A percentile compares a stretch with the other conserved stretches of the same genome.
Conservation (phyloP, 1,140 invertebrate genomes). For the Drosophila bifasciata region DNA sequence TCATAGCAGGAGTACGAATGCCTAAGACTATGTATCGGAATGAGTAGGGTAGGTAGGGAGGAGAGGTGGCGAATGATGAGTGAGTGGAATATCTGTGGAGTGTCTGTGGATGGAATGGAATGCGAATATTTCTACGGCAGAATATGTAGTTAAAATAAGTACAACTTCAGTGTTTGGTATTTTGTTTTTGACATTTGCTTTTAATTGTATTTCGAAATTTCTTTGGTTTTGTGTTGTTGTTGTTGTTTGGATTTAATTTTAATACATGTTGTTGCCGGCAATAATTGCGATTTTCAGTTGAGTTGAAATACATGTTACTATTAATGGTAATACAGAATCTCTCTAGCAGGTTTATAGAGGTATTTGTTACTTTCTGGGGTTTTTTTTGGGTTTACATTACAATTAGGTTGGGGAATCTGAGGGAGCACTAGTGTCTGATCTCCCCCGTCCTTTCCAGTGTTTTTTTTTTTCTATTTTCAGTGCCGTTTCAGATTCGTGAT, state of each 20-base stretch:
- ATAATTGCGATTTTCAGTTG: constrained; percentile 71
- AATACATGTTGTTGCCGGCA: constrained; percentile 80
- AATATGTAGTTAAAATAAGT: constrained; percentile 61
- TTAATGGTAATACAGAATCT: constrained; percentile 26
- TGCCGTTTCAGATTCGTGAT: constrained; percentile 20
- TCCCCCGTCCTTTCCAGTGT: not conserved
- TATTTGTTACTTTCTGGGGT: constrained; percentile 52
- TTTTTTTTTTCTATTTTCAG: constrained; percentile 32
- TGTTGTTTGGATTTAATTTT: constrained; percentile 18
- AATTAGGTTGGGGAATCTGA: constrained; percentile 41
- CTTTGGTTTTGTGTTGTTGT: constrained; percentile 42
- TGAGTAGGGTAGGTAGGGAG: not conserved
- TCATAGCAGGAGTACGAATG: constrained; percentile 31
- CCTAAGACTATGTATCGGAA: constrained; percentile 11
- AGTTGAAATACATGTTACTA: constrained; percentile 67
- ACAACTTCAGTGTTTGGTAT: constrained; percentile 71
- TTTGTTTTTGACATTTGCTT: constrained; percentile 78
- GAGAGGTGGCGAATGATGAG: not conserved
- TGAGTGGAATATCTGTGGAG: constrained; percentile 1
- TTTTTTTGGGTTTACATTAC: constrained; percentile 25
- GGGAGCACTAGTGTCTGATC: not conserved
- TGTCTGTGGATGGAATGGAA: constrained; percentile 20
- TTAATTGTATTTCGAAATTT: constrained; percentile 80
- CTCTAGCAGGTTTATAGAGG: constrained; percentile 56
- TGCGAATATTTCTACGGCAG: constrained; percentile 3